These are phyloP conservation scores for Chelon auratus DNA, from an alignment of 2,797 vertebrate genomes.

Conservation along the genomic window DNA sequence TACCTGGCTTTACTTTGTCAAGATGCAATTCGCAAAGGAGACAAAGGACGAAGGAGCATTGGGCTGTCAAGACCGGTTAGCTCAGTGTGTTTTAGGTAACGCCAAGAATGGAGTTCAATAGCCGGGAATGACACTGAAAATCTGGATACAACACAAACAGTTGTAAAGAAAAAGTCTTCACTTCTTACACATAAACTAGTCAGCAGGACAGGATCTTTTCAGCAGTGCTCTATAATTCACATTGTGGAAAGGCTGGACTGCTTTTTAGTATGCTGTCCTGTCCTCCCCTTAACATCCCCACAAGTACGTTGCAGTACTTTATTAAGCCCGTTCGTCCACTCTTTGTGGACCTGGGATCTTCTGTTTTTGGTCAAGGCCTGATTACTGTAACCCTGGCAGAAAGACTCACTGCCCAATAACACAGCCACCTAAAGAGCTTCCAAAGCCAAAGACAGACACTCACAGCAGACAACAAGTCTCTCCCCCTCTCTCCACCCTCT, in stretches of 20 bases:
- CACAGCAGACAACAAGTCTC: slow-evolving; percentile 33
- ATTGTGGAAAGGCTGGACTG: too few relatives aligned
- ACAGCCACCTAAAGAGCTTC: slow-evolving; percentile 29
- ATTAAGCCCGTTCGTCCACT: slow-evolving; percentile 41
- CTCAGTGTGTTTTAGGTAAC: slow-evolving; percentile 38
- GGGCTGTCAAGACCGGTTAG: not conserved
- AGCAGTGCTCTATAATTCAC: too few relatives aligned
- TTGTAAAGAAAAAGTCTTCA: not conserved
- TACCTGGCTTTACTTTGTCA: not conserved
- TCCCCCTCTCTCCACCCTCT: slow-evolving; percentile 22
- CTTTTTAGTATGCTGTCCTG: slow-evolving; percentile 46
- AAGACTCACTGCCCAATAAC: slow-evolving; percentile 38
- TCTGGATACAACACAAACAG: not conserved
- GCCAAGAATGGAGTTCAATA: slow-evolving; percentile 34
- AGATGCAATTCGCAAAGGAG: not conserved
- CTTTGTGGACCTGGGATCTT: slow-evolving; percentile 47
- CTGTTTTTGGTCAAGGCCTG: slow-evolving; percentile 37
- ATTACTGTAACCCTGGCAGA: slow-evolving; percentile 59
- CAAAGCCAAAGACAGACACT: slow-evolving; percentile 42
- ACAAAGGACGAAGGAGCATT: not conserved
- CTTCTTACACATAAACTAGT: too few relatives aligned
- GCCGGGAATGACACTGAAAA: not conserved
- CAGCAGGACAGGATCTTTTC: too few relatives aligned
- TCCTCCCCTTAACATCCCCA: slow-evolving; percentile 31
- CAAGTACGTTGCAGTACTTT: slow-evolving; percentile 45